Evolutionary conservation across 2,888 invertebrate species (phyloP).

Genomic region (Microplitis manilae): DNA sequence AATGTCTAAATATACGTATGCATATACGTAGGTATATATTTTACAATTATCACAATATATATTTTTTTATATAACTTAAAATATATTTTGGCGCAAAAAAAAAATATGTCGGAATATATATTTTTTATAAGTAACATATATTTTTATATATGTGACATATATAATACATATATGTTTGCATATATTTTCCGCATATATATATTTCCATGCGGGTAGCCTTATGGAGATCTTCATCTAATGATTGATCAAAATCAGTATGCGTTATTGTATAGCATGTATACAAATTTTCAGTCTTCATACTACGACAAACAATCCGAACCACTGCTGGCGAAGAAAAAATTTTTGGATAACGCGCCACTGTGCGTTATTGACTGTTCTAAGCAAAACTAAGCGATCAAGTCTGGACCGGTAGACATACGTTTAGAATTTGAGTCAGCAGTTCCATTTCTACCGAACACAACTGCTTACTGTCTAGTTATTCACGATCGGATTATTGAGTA

Average conservation of each 20-base stretch:
- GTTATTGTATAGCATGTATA: neutral
- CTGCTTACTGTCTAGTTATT: neutral
- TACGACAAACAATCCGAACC: neutral
- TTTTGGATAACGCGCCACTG: neutral
- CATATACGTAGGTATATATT: too few relatives aligned
- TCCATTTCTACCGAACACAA: neutral
- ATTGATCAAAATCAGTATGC: neutral
- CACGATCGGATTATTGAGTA: neutral
- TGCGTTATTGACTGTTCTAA: constrained; percentile 13
- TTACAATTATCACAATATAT: too few relatives aligned
- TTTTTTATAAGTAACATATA: too few relatives aligned
- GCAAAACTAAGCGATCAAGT: neutral
- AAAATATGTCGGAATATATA: too few relatives aligned
- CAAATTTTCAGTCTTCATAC: neutral
- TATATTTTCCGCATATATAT: too few relatives aligned
- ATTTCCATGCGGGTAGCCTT: too few relatives aligned
- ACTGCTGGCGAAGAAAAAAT: neutral
- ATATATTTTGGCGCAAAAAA: too few relatives aligned
- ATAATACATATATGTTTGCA: too few relatives aligned
- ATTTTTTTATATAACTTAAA: too few relatives aligned
- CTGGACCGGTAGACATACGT: neutral
- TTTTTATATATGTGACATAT: too few relatives aligned
- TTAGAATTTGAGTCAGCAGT: neutral
- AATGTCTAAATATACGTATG: too few relatives aligned
- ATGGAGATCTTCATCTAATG: neutral